Base-by-base conservation (phyloP, 1,140 invertebrate genomes). In the Manduca sexta region DNA sequence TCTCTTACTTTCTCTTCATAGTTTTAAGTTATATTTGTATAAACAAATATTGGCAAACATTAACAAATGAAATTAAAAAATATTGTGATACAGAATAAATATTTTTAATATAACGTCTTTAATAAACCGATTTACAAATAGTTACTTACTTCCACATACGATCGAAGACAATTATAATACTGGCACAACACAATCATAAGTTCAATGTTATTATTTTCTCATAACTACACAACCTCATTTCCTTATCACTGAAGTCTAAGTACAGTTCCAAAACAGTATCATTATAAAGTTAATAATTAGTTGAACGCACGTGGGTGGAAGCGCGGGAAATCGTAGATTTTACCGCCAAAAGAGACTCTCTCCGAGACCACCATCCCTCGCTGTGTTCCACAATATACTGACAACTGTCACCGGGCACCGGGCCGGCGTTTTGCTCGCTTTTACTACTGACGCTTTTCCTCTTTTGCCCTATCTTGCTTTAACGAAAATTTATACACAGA, bases 401-500 rank as follows among this genome's bases (percentile, higher is more conserved):
- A 71, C 74, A 70, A 70, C 62, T 71, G 70, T 68, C 69, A 68
- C 65, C 35, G 56, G 40, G 47, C 52, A 46, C 67, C 64, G 56
- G 63, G 51, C 64, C 67, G 68, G 64, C 64, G 64, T 78, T 76
- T 70, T 57, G 59, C 64, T 55, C 65, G 68, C 68, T 69, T 74
- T 73, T 69, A 80, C 70, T 76, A 72, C 63, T 39, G 57, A 40
- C 67, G 70, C 60, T 78, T 78, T 72, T 76, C 75, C 75, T 70
- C 74, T 73, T 72, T 73, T 74, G 53, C 68, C 69, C 73, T 73
- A 74, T 83, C 75, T 77, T 72, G 62, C 74, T 82, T 74, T 64
- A 69, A 66, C 74, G 73, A 74, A 74, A 76, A 66, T 71, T 64
- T 75, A 70, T 62, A 66, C 60, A 74, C 55, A 69, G 54, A 64